A percentile compares a stretch with the other conserved stretches of the same genome.
Evolutionary conservation across 2,113 vertebrate species (phyloP).

Genomic region (Neomonachus schauinslandi): DNA sequence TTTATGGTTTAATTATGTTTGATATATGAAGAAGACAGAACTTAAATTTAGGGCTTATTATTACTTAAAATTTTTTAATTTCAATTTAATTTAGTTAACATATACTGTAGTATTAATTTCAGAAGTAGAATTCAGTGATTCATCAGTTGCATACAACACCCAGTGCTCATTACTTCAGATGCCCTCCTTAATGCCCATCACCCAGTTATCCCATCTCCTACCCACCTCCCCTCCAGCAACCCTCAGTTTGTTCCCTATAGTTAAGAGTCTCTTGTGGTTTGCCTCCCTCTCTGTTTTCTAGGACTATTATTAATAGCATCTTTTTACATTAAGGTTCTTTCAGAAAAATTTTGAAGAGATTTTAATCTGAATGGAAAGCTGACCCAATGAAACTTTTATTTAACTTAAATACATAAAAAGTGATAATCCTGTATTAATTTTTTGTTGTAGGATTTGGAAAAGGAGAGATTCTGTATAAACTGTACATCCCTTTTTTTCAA

Average conservation of each 20-base stretch:
- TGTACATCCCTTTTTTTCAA: slow-evolving; percentile 34
- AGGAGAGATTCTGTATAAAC: background rate
- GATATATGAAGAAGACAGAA: slow-evolving; percentile 20
- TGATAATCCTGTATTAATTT: slow-evolving; percentile 11
- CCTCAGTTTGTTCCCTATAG: background rate
- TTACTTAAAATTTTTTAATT: slow-evolving; percentile 33
- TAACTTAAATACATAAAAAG: slow-evolving; percentile 38
- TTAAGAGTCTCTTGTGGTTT: background rate
- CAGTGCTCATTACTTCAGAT: background rate
- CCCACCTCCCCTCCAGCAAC: background rate
- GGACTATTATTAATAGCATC: slow-evolving; percentile 22
- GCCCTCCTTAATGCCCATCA: background rate
- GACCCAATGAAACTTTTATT: slow-evolving; percentile 19
- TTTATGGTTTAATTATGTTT: slow-evolving; percentile 52
- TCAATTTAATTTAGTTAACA: background rate
- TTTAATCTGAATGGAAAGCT: slow-evolving; percentile 50
- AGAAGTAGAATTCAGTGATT: background rate
- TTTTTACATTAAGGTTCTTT: slow-evolving; percentile 41
- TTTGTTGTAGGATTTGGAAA: slow-evolving; percentile 39
- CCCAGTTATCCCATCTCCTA: background rate
- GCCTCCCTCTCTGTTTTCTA: background rate
- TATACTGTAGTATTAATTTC: background rate
- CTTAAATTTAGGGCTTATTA: slow-evolving; percentile 30
- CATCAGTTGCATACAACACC: background rate
- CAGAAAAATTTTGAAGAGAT: background rate